Conservation (phyloP, 2,797 vertebrate species). For the Enteromius paludinosus region DNA sequence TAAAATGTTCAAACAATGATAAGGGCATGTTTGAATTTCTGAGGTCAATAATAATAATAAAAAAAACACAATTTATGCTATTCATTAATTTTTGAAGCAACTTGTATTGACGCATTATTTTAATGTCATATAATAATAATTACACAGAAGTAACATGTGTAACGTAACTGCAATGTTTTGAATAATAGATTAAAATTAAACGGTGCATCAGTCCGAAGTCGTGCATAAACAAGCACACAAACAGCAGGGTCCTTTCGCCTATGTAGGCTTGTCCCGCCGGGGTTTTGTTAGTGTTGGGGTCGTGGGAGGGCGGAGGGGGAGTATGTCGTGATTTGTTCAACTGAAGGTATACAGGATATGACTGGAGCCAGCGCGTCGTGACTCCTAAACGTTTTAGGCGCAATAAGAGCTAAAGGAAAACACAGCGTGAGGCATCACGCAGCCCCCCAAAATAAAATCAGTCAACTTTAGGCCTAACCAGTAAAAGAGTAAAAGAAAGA, state of each 20-base stretch:
- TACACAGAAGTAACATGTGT: background rate
- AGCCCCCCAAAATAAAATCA: slow-evolving; percentile 2
- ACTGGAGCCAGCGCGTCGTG: slow-evolving; percentile 89
- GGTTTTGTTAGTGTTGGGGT: slow-evolving; percentile 78
- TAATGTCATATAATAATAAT: background rate
- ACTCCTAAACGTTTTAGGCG: slow-evolving; percentile 73
- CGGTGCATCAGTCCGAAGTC: slow-evolving; percentile 67
- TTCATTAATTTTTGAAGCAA: background rate
- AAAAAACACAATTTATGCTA: background rate
- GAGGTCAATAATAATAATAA: background rate
- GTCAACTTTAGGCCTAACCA: background rate
- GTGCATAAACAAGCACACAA: slow-evolving; percentile 74
- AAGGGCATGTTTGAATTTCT: background rate
- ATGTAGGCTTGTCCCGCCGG: slow-evolving; percentile 58
- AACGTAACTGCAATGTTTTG: background rate
- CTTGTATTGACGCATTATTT: background rate
- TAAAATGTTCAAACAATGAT: background rate
- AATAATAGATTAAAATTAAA: background rate
- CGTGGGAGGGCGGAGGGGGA: slow-evolving; percentile 67
- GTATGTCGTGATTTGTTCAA: slow-evolving; percentile 86
- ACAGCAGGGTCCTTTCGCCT: slow-evolving; percentile 78
- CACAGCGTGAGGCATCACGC: slow-evolving; percentile 38
- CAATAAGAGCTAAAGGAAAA: slow-evolving; percentile 72
- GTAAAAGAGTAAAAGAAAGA: background rate
- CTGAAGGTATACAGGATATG: slow-evolving; percentile 87